These are phyloP conservation scores for Ylistrum balloti DNA, from an alignment of 1,140 invertebrate genomes.

Conservation along the genomic window DNA sequence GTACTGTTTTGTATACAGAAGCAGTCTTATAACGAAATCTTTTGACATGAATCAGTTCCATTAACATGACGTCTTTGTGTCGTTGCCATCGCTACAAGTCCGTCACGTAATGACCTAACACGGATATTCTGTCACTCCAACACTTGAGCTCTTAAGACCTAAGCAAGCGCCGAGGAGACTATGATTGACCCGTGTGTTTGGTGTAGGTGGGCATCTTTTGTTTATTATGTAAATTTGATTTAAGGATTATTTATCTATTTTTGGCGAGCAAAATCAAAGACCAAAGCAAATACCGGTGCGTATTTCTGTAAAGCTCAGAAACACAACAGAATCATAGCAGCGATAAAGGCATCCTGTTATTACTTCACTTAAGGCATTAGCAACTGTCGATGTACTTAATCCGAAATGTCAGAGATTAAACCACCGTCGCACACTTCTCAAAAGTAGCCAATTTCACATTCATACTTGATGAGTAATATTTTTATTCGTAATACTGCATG, in stretches of 20 bases:
- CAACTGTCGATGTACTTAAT: not conserved
- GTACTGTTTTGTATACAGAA: no score
- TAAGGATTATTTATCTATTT: not conserved
- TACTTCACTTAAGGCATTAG: not conserved
- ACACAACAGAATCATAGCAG: not conserved
- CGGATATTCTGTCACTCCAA: not conserved
- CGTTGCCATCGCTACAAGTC: not conserved
- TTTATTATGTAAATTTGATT: not conserved
- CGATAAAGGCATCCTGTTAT: not conserved
- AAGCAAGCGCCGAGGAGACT: not conserved
- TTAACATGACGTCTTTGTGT: not conserved
- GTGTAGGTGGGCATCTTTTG: not conserved
- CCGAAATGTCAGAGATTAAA: not conserved
- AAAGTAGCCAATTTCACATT: no score
- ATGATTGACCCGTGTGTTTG: constrained; percentile 6
- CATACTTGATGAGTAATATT: no score
- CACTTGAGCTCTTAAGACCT: constrained; percentile 3
- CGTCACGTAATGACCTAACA: not conserved
- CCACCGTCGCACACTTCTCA: no score
- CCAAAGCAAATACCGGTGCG: not conserved
- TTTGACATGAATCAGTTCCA: not conserved
- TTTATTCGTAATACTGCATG: no score
- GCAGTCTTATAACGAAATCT: no score
- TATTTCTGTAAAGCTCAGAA: not conserved
- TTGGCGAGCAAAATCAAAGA: not conserved